These are phyloP conservation scores for Tribolium freemani DNA, from an alignment of 2,888 invertebrate species.

Conservation along the genomic window DNA sequence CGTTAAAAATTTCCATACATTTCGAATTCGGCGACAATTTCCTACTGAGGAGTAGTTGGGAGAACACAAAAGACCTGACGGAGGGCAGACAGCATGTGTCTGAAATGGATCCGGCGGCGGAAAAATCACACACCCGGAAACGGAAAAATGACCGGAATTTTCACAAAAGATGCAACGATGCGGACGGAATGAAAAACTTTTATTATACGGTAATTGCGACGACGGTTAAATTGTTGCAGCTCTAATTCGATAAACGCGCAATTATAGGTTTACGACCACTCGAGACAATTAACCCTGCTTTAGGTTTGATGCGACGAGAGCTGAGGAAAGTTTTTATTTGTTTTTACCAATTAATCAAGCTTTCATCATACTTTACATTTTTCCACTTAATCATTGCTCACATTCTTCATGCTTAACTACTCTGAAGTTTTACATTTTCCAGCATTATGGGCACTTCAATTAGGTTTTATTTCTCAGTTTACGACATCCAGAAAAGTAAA, in stretches of 20 bases:
- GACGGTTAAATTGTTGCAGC: not conserved
- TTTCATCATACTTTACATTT: not conserved
- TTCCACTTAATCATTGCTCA: not conserved
- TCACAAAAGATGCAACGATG: too few relatives aligned
- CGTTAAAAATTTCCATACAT: constrained; percentile 48
- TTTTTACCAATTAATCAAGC: not conserved
- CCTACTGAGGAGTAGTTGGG: constrained; percentile 23
- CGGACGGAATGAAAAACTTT: not conserved
- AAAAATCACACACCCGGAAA: constrained; percentile 41
- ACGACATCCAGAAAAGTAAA: too few relatives aligned
- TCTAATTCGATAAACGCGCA: not conserved
- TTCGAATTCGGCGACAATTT: constrained; percentile 48
- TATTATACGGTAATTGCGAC: not conserved
- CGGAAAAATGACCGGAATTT: not conserved
- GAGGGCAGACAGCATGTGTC: constrained; percentile 30
- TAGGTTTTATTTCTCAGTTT: too few relatives aligned
- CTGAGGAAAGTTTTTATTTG: not conserved
- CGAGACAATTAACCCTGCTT: not conserved
- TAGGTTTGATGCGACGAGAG: not conserved
- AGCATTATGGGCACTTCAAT: too few relatives aligned
- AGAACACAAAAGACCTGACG: constrained; percentile 25
- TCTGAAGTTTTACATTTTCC: too few relatives aligned
- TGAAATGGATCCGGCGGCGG: constrained; percentile 27
- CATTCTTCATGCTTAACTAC: not conserved
- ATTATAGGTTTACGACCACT: not conserved